Evolutionary conservation across 2,113 vertebrate genomes (phyloP).

Genomic region (Chaenocephalus aceratus): DNA sequence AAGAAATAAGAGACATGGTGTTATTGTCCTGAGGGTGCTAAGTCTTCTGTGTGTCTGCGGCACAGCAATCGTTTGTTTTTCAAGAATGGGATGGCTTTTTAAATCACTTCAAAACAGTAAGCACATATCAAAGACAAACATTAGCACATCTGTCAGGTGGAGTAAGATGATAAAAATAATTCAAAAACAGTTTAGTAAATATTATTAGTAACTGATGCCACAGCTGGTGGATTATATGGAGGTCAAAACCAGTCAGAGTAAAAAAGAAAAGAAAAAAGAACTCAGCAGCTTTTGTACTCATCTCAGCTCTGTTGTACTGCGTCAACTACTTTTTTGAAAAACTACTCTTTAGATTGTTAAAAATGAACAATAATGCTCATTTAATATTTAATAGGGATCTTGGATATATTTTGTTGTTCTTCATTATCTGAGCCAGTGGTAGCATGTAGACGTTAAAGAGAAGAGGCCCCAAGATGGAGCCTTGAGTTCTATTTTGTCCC

Average conservation of each 20-base stretch:
- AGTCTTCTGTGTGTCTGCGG: background rate
- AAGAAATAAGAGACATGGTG: conserved; percentile 30
- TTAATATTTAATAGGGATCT: no score
- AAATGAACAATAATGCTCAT: no score
- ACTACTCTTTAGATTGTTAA: no score
- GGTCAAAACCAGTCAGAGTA: conserved; percentile 5
- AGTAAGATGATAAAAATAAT: conserved; percentile 5
- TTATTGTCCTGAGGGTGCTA: conserved; percentile 40
- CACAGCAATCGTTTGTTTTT: conserved; percentile 42
- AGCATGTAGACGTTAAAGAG: no score
- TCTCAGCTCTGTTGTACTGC: no score
- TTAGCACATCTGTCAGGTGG: conserved; percentile 48
- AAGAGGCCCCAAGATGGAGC: no score
- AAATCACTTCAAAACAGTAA: conserved; percentile 34
- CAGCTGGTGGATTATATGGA: conserved; percentile 11
- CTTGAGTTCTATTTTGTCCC: no score
- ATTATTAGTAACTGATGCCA: conserved; percentile 1
- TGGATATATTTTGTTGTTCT: no score
- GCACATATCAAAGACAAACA: conserved; percentile 37
- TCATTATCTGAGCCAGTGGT: no score
- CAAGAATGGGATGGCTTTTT: conserved; percentile 1
- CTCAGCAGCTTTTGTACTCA: background rate
- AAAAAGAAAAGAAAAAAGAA: conserved; percentile 1
- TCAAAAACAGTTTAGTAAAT: conserved; percentile 19
- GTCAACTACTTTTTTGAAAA: no score